Conservation (phyloP, 2,888 invertebrate genomes). For the Drosophila mimica region DNA sequence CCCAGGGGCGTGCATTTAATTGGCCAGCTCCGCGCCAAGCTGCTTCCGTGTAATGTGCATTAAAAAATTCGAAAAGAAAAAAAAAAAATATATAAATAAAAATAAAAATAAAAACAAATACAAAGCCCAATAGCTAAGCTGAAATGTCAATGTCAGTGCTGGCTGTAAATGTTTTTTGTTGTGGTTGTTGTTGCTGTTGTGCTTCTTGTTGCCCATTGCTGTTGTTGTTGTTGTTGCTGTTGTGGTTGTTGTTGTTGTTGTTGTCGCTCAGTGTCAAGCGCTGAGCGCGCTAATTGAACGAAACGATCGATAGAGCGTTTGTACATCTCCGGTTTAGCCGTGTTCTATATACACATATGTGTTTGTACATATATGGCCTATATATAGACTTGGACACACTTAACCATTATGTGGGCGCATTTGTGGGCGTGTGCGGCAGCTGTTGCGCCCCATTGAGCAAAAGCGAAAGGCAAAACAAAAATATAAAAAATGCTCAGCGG, state of each 20-base stretch:
- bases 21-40: constrained; percentile 36
- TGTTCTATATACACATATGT: constrained; percentile 18
- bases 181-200: constrained; percentile 5
- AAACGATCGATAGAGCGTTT: constrained; percentile 66
- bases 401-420: constrained; percentile 45
- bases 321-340: constrained; percentile 38
- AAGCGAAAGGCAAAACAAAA: constrained; percentile 63
- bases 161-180: constrained; percentile 27
- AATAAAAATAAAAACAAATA: constrained; percentile 32
- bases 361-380: constrained; percentile 31
- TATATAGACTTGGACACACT: constrained; percentile 38
- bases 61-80: constrained; percentile 39
- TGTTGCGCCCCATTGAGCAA: constrained; percentile 75
- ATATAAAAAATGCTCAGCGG: constrained; percentile 43
- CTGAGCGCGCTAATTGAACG: constrained; percentile 70
- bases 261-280: constrained; percentile 21
- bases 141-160: constrained; percentile 74
- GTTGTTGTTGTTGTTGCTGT: not conserved
- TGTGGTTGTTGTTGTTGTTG: constrained; percentile 25
- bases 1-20: constrained; percentile 59
- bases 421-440: constrained; percentile 63
- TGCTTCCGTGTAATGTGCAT: constrained; percentile 63
- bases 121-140: constrained; percentile 59
- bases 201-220: constrained; percentile 31
- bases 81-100: constrained; percentile 2